Evolutionary conservation across 1,140 invertebrate species (phyloP), one percentile per base, ranked within the genome.

Genomic region (Drosophila ironensis): DNA sequence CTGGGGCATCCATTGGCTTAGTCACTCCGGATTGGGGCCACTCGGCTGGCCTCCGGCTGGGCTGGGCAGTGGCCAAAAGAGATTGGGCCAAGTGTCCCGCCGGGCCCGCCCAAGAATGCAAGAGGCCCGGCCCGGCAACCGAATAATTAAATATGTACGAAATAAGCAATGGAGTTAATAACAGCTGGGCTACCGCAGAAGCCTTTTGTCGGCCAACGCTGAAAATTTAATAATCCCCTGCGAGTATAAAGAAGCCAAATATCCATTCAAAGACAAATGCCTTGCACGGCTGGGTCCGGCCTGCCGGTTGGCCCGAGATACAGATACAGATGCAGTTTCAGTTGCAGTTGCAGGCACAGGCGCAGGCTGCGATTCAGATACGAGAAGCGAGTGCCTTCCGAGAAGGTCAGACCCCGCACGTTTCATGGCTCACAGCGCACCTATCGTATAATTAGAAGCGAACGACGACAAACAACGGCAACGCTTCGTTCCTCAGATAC

Each of bases 401-500:
- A 84, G 80, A 86, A 86, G 80, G 80, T 86, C 80, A 86, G 81
- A 87, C 81, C 81, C 61, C 80, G 80, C 80, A 86, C 80, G 80
- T 86, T 86, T 86, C 75, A 80, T 80, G 67, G 81, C 80, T 75
- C 80, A 66, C 46, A 87, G 80, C 81, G 80, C 80, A 86, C 80
- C 80, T 86, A 86, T 87, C 81, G 80, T 87, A 80, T 84, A 84
- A 84, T 84, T 84, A 84, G 80, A 84, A 80, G 64, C 80, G 70
- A 84, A 78, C 78, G 68, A 78, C 76, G 71, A 76, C 72, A 45
- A 59, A 56, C 52, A 67, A 46, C 30, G 50, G 45, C 24, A 28
- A n/a, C 27, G 14, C 12, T 24, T 38, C 44, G 14, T 16, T 28
- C 24, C 7, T 22, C 37, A 28, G 38, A 11, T 22, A 16, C 37